These are phyloP conservation scores for Drosophila saltans DNA, from an alignment of 1,140 invertebrate species.

Conservation along the genomic window DNA sequence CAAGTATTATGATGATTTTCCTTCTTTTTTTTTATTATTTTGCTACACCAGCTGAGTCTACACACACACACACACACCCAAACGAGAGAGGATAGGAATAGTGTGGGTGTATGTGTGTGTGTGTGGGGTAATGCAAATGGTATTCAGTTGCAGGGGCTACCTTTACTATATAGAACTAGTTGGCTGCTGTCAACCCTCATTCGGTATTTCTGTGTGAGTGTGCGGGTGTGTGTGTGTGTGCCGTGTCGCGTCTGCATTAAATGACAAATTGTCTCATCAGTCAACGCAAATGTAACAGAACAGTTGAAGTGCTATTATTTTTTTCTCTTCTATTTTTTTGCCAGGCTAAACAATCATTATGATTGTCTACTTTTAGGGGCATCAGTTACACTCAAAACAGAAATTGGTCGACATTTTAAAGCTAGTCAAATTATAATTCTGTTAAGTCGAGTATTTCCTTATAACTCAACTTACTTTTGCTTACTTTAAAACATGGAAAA, in stretches of 20 bases:
- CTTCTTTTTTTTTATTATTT: neutral
- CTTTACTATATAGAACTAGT: conserved; percentile 37
- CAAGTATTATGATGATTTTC: conserved; percentile 57
- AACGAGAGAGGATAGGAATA: neutral
- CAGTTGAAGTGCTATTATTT: conserved; percentile 28
- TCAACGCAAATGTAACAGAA: conserved; percentile 44
- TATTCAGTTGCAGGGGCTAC: conserved; percentile 10
- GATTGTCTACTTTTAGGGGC: conserved; percentile 68
- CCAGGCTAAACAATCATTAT: conserved; percentile 68
- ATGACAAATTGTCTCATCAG: conserved; percentile 80
- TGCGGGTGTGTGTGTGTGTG: neutral
- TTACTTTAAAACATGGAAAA: too few species aligned
- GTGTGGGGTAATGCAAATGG: too few species aligned
- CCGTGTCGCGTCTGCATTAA: conserved; percentile 68
- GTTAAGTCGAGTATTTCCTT: too few species aligned
- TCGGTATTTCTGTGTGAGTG: neutral
- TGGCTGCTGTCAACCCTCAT: conserved; percentile 44
- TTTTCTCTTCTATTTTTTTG: neutral
- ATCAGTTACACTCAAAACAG: conserved; percentile 29
- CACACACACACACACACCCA: conserved; percentile 9
- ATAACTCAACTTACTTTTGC: too few species aligned
- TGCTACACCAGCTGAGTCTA: conserved; percentile 49
- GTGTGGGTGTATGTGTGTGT: neutral
- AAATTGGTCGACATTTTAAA: neutral
- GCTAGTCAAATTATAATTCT: too few species aligned